Conservation (phyloP, 2,888 invertebrate genomes). For the Nemotelus nigrinus region DNA sequence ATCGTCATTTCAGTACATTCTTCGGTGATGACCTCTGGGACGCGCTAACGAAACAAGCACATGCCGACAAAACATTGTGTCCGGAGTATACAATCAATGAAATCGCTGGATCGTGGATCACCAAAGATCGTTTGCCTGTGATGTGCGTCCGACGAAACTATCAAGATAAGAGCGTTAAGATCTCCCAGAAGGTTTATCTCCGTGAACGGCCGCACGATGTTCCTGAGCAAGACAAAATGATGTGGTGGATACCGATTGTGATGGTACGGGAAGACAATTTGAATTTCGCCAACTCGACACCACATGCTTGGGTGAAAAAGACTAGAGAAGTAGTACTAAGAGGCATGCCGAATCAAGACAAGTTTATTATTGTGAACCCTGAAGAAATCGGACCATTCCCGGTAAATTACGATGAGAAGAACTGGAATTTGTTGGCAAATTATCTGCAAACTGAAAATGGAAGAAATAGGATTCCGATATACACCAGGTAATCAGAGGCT, state of each 20-base stretch:
- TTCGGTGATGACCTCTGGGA: constrained; percentile 84
- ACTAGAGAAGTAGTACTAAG: constrained; percentile 67
- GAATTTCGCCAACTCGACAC: constrained; percentile 69
- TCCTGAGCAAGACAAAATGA: constrained; percentile 74
- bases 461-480: constrained; percentile 71
- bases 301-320: constrained; percentile 73
- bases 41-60: constrained; percentile 75
- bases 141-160: constrained; percentile 77
- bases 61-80: constrained; percentile 69
- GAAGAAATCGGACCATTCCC: constrained; percentile 87
- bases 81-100: constrained; percentile 70
- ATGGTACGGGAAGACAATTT: constrained; percentile 70
- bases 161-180: constrained; percentile 69
- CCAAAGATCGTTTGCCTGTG: constrained; percentile 81
- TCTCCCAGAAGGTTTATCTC: constrained; percentile 74
- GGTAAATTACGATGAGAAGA: constrained; percentile 81
- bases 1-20: constrained; percentile 78
- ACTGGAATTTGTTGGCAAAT: constrained; percentile 79
- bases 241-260: constrained; percentile 81
- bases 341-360: constrained; percentile 68
- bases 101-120: constrained; percentile 85
- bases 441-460: constrained; percentile 70
- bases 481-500: constrained; percentile 66
- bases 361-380: constrained; percentile 82
- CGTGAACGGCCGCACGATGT: constrained; percentile 79